Evolutionary conservation across 2,888 invertebrate genomes (phyloP).

Genomic region (Acanthacorydalis orientalis): DNA sequence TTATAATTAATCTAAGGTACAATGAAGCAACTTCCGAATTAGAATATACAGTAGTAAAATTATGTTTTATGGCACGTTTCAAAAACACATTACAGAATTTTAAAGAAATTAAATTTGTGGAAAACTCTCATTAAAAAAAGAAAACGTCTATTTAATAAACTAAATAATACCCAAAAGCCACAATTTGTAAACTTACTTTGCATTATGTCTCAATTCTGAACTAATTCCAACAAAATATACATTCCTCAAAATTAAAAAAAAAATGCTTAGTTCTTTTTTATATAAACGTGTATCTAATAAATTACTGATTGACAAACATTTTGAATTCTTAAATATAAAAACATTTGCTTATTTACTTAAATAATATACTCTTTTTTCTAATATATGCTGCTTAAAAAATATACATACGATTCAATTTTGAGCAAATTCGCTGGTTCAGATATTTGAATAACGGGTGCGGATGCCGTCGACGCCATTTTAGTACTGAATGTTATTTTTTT

Average conservation of each 20-base stretch:
- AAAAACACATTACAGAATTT: no score
- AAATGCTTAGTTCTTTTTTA: not conserved
- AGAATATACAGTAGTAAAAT: no score
- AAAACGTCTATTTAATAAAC: no score
- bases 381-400: not conserved
- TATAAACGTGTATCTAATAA: not conserved
- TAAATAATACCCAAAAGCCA: no score
- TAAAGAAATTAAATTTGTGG: no score
- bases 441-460: not conserved
- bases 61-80: no score
- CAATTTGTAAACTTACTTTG: not conserved
- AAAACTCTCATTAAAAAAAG: no score
- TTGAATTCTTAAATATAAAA: not conserved
- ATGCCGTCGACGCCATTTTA: not conserved
- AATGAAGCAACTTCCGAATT: no score
- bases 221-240: not conserved
- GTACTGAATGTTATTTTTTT: not conserved
- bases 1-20: no score
- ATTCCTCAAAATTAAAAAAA: not conserved
- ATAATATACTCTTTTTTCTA: no score
- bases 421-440: not conserved
- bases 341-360: not conserved
- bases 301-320: not conserved
- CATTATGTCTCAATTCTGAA: no score
- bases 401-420: conserved; percentile 1